Evolutionary conservation across 2,888 invertebrate species (phyloP).

Genomic region (Mythimna loreyi): DNA sequence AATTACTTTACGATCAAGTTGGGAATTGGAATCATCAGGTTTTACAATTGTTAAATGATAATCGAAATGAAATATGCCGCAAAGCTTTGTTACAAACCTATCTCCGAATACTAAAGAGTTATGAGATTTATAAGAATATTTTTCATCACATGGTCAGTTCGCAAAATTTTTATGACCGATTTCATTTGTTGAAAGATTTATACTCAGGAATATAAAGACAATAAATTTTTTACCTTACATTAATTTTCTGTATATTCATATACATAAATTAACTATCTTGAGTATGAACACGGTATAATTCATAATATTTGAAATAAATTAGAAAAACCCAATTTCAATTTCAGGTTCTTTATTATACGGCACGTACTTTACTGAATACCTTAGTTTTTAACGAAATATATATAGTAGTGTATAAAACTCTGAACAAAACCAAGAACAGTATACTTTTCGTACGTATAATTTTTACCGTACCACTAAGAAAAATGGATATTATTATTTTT

Average conservation of each 20-base stretch:
- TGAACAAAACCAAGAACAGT: neutral
- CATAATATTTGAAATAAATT: no score
- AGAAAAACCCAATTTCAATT: neutral
- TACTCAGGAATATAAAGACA: no score
- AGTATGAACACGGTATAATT: no score
- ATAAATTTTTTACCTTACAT: no score
- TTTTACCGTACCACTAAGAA: neutral
- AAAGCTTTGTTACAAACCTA: neutral
- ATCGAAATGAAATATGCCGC: neutral
- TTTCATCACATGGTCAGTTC: neutral
- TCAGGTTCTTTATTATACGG: conserved; percentile 13
- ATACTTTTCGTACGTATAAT: neutral
- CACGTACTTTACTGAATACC: neutral
- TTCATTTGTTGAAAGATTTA: no score
- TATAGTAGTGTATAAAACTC: neutral
- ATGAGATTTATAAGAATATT: neutral
- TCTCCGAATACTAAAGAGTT: neutral
- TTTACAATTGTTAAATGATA: neutral
- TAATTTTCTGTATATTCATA: no score
- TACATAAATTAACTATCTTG: no score
- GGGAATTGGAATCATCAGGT: neutral
- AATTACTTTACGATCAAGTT: neutral
- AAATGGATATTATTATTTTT: no score
- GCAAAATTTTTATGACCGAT: neutral
- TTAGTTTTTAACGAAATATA: neutral